Evolutionary conservation across 2,797 vertebrate species (phyloP).

Genomic region (Chaetophractus vellerosus): DNA sequence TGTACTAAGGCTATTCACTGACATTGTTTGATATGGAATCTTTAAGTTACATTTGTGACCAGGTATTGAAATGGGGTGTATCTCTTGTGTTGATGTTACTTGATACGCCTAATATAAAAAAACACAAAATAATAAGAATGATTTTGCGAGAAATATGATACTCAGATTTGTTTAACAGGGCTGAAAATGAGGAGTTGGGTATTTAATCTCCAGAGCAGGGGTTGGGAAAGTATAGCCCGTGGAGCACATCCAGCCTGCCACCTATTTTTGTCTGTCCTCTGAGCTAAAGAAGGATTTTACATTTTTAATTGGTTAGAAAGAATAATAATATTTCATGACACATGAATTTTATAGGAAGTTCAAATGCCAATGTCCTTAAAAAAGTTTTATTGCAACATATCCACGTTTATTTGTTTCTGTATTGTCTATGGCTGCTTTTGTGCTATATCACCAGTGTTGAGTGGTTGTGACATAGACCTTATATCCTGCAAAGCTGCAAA

Average conservation of each 20-base stretch:
- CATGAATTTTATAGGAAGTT: background rate
- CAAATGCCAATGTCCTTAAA: background rate
- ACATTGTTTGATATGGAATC: background rate
- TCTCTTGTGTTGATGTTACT: background rate
- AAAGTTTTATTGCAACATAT: background rate
- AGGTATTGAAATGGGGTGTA: background rate
- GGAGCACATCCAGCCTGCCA: background rate
- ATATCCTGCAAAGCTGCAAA: background rate
- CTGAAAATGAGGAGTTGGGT: background rate
- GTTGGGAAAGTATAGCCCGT: background rate
- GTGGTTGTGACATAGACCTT: conserved; percentile 8
- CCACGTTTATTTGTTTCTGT: background rate
- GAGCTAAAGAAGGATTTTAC: background rate
- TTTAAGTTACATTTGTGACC: background rate
- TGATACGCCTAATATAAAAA: background rate
- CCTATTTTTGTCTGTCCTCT: background rate
- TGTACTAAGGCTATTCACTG: background rate
- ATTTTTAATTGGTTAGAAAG: background rate
- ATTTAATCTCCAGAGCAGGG: background rate
- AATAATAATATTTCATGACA: background rate
- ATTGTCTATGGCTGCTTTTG: background rate
- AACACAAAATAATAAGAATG: conserved; percentile 14
- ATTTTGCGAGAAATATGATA: background rate
- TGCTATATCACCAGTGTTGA: background rate
- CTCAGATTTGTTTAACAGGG: background rate